phyloP scores from a whole-genome alignment of 2,797 vertebrate species.

The Oreochromis grahami region DNA sequence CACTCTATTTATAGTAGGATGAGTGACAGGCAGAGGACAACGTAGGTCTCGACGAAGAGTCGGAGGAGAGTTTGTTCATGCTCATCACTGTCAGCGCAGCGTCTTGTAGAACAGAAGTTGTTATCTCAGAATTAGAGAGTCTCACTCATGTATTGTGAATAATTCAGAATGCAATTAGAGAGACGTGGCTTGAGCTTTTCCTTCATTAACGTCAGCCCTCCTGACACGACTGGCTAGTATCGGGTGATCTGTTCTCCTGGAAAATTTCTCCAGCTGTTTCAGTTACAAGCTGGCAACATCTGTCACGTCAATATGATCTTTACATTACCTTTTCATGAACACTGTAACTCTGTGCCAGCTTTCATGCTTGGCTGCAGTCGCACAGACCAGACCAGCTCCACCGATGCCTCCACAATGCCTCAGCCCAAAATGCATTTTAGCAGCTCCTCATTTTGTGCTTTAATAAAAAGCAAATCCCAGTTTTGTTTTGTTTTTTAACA shows the following conservation, averaged over 20 bases:
- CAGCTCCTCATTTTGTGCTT: not conserved
- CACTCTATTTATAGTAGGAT: conserved; percentile 18
- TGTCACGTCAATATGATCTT: not conserved
- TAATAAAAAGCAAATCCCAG: not conserved
- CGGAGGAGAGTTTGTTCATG: not conserved
- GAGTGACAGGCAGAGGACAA: conserved; percentile 23
- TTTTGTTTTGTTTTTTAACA: not conserved
- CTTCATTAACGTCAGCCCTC: not conserved
- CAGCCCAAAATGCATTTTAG: not conserved
- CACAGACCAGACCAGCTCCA: not conserved
- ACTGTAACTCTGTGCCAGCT: not conserved
- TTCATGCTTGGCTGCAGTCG: not conserved
- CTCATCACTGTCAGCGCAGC: not conserved
- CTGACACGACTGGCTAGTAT: not conserved
- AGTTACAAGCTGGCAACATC: not conserved
- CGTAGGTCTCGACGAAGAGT: not conserved
- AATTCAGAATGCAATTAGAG: not conserved
- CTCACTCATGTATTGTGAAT: not conserved
- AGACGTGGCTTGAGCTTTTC: not conserved
- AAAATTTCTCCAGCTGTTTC: not conserved
- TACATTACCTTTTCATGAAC: not conserved
- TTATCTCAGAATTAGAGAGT: not conserved
- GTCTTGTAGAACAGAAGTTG: not conserved
- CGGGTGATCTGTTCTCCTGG: not conserved
- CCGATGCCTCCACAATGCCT: not conserved